Base-by-base conservation (phyloP, 2,113 vertebrate genomes). In the Oreochromis niloticus region DNA sequence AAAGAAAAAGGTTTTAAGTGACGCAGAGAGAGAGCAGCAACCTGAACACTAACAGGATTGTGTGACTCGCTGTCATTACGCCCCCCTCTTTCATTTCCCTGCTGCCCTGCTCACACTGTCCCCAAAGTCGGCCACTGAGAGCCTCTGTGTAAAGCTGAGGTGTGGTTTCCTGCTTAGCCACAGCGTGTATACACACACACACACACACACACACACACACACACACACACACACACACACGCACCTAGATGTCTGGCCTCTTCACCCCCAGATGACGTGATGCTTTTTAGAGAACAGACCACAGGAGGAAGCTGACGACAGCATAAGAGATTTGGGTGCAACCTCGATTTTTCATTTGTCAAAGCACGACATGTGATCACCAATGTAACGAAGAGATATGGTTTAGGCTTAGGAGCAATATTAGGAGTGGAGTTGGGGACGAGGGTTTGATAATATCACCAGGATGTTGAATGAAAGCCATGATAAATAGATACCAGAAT, bases 121-220 rank as follows among this genome's bases (percentile, higher is more conserved):
- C 27, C 80, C 24, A 82, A 91, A 90, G 54, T 80, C 79, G 86
- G 79, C 52, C 82, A 83, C 82, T 78, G 79, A 85, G 88, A 89
- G 88, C 85, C 57, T 80, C 8, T 61, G 82, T 91, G 88, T 82
- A 71, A 84, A 89, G 92, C 85, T 90, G 82, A 94, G 95, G 95
- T 56, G 95, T 93, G 96, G 95, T 93, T 96, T 97, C 95, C 96
- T 95, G 94, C 80, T 82, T 84, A 75, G 88, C 82, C 61, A 68
- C 24, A 81, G 78, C 7, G 55, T 80, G 80, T 24, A 24, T 2
- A 22, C 22, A 22, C 22, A 24, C 22, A 24, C 75, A 83, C 16
- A 83, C 85, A 80, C 78, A 85, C 57, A 82, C 81, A 80, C n/a
- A 32, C 63, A 81, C 4, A n/a, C 22, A 22, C 22, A 22, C 22